Base-by-base conservation (phyloP, 2,888 invertebrate species). In the Hypena proboscidalis region DNA sequence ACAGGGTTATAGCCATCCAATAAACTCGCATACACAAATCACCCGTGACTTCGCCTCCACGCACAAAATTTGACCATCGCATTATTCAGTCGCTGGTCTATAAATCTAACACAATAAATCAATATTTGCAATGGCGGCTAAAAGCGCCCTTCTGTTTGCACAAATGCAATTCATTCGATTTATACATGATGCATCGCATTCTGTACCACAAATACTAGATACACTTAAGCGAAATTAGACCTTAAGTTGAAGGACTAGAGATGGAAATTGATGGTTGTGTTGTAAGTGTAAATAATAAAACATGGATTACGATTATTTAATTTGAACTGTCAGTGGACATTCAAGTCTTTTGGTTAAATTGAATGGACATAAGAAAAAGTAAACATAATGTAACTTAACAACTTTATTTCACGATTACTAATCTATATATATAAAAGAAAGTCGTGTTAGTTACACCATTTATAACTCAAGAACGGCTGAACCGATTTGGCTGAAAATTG, bases 111-210 rank as follows among this genome's bases (percentile, higher is more conserved):
- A 59, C 43, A 70, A 81, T 82, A 82, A 83, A 85, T 85, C 85
- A 85, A 86, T 85, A 83, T 83, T 83, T 79, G 80, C 69, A 69
- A 39, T 61, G 58, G 61, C 58, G 33, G 49, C 65, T 58, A 61
- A 64, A 64, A 74, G 73, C 79, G 80, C 85, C 82, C 83, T 80
- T 84, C 75, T 81, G 72, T 81, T 85, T 80, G 79, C 60, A 59
- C 70, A 71, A 64, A 70, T 72, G 70, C 73, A 74, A 72, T 71
- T 69, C 71, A 69, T 66, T 64, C 64, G 59, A 58, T 61, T 70
- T 71, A 75, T 75, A 69, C 69, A 77, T 76, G 71, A 77, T 79
- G 77, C 74, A 78, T 74, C 52, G 67, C 58, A 48, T 64, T 56
- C 29, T 40, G 8, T n/a, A n/a, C 13, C 4, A 9, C 49, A 57